Percentiles rank a stretch among this genome's conserved stretches.
Conservation (phyloP, 2,888 invertebrate genomes). For the Coecobrya sp. region DNA sequence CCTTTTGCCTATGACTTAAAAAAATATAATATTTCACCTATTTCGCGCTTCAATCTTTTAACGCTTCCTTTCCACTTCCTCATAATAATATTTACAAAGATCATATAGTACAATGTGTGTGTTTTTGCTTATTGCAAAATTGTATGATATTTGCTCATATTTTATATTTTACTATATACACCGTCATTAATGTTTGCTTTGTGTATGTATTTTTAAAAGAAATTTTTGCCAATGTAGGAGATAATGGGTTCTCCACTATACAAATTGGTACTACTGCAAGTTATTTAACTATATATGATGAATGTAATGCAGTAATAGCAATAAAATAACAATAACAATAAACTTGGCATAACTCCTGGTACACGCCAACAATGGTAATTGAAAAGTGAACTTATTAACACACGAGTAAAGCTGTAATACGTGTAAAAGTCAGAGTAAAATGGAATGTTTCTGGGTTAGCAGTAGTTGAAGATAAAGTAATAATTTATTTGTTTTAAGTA, state of each 20-base stretch:
- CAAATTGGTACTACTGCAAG: slow-evolving; percentile 34
- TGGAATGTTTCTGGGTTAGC: slow-evolving; percentile 74
- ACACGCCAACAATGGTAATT: slow-evolving; percentile 26
- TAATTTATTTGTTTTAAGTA: slow-evolving; percentile 46
- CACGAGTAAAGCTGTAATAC: too few relatives aligned
- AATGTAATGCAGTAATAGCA: slow-evolving; percentile 45
- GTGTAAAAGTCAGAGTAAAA: not conserved
- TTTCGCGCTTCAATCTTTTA: not conserved
- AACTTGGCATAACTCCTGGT: slow-evolving; percentile 20
- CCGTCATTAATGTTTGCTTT: slow-evolving; percentile 29
- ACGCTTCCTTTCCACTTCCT: not conserved
- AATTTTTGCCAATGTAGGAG: too few relatives aligned
- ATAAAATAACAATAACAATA: slow-evolving; percentile 54
- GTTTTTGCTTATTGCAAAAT: not conserved
- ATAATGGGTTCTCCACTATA: too few relatives aligned
- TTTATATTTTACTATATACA: not conserved
- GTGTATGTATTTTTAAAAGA: slow-evolving; percentile 14
- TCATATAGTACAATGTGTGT: not conserved
- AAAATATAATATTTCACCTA: not conserved
- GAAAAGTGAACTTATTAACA: slow-evolving; percentile 70
- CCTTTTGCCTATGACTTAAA: slow-evolving; percentile 1
- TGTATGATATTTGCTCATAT: slow-evolving; percentile 7
- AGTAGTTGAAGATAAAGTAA: slow-evolving; percentile 51
- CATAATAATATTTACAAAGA: slow-evolving; percentile 5
- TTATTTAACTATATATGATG: not conserved